These are phyloP conservation scores for Lasioglossum calceatum DNA, from an alignment of 2,888 invertebrate genomes.

Conservation along the genomic window DNA sequence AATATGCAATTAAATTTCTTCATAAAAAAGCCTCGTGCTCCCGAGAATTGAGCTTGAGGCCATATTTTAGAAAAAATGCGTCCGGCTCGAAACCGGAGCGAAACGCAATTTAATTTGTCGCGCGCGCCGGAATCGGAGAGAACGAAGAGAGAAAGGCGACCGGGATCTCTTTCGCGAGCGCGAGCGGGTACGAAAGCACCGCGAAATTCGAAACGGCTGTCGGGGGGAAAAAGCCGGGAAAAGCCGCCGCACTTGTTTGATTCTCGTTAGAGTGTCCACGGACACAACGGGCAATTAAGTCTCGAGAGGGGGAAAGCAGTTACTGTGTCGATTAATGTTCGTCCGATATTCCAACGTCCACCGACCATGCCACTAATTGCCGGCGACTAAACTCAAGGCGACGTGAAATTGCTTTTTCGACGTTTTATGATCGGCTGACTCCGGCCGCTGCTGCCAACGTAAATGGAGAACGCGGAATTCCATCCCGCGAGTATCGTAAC, in stretches of 20 bases:
- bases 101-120: neutral
- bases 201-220: neutral
- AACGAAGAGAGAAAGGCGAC: neutral
- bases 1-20: neutral
- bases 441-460: neutral
- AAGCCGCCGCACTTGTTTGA: neutral
- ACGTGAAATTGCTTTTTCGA: slow-evolving; percentile 21
- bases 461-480: slow-evolving; percentile 15
- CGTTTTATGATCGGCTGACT: slow-evolving; percentile 40
- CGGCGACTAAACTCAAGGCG: slow-evolving; percentile 37
- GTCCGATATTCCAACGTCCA: slow-evolving; percentile 29
- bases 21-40: neutral
- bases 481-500: neutral
- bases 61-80: neutral
- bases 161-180: neutral
- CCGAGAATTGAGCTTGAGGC: neutral
- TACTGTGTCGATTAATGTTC: slow-evolving; percentile 35
- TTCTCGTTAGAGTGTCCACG: slow-evolving; percentile 4
- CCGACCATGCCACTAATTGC: slow-evolving; percentile 31
- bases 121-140: neutral
- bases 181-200: neutral
- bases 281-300: slow-evolving; percentile 30
- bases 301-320: slow-evolving; percentile 9
- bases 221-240: neutral
- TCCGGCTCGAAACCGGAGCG: neutral